Evolutionary conservation across 2,113 vertebrate species (phyloP), one percentile per base, ranked within the genome.

Genomic region (Cavia aperea): DNA sequence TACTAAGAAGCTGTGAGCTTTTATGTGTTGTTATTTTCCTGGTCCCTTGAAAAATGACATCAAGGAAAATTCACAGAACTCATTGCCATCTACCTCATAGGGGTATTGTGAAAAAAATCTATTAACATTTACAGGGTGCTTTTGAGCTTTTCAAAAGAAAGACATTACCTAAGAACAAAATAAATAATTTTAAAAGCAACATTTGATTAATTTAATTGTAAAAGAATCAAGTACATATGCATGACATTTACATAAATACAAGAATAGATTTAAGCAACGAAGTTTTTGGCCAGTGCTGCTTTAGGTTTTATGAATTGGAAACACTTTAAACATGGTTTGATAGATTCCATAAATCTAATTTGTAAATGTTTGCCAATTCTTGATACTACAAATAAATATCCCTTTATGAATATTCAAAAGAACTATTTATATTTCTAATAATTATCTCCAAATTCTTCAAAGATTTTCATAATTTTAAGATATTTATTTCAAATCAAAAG

Each of bases 121-220:
- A 86, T 94, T 95, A 95, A 92, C 68, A 90, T 94, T 96, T 96
- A 95, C 81, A 91, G 91, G 85, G 87, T 93, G 58, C 26, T 89
- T 12, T 87, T 96, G 94, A 95, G 70, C 36, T 89, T 29, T 60
- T 95, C 36, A 93, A 96, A 94, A 91, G 81, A 91, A 95, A 95
- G 81, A 88, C 18, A 93, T 88, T 92, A 94, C 87, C 36, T 91
- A 96, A 94, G 72, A 93, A 93, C n/a, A 93, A 95, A 96, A 86
- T 77, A 95, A 95, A 83, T 56, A 94, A 72, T 81, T 73, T 88
- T 84, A 94, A 94, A 93, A 92, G 56, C n/a, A 89, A 89, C 63
- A 93, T 93, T 90, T 93, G 65, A 91, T 88, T 86, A 89, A 94
- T 93, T 96, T 94, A 86, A 89, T 33, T 94, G 2, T 92, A 94